A percentile compares a stretch with the other conserved stretches of the same genome.
Conservation (phyloP, 2,113 vertebrate genomes). For the Hystrix brachyura region DNA sequence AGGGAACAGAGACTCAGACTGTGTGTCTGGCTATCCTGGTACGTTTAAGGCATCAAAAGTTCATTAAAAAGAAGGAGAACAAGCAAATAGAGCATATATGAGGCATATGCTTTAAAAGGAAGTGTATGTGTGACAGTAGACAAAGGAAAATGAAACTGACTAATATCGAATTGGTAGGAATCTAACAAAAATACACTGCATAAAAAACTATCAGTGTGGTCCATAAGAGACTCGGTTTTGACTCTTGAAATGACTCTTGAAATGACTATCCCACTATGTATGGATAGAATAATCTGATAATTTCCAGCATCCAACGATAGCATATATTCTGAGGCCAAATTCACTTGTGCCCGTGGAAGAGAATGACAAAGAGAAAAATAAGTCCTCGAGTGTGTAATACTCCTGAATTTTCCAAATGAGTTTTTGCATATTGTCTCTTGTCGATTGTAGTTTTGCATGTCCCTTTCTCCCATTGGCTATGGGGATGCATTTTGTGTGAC, state of each 20-base stretch:
- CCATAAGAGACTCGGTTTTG: neutral
- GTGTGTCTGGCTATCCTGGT: neutral
- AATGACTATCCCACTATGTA: neutral
- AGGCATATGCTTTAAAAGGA: neutral
- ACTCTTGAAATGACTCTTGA: neutral
- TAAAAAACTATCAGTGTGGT: neutral
- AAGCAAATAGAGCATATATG: neutral
- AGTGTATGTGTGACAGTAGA: neutral
- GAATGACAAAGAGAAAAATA: neutral
- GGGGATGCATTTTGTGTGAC: neutral
- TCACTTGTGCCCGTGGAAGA: neutral
- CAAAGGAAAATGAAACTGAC: neutral
- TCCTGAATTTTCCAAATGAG: neutral
- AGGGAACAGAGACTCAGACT: neutral
- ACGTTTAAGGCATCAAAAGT: neutral
- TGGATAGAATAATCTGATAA: neutral
- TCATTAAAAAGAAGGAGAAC: neutral
- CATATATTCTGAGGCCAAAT: neutral
- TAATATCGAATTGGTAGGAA: neutral
- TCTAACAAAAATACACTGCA: neutral
- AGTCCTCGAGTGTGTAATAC: neutral
- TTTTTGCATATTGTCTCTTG: neutral
- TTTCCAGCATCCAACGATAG: neutral
- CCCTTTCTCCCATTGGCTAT: neutral
- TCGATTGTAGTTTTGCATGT: neutral